phyloP scores from a whole-genome alignment of 2,113 vertebrate species.

The Ceuthmochares aereus region DNA sequence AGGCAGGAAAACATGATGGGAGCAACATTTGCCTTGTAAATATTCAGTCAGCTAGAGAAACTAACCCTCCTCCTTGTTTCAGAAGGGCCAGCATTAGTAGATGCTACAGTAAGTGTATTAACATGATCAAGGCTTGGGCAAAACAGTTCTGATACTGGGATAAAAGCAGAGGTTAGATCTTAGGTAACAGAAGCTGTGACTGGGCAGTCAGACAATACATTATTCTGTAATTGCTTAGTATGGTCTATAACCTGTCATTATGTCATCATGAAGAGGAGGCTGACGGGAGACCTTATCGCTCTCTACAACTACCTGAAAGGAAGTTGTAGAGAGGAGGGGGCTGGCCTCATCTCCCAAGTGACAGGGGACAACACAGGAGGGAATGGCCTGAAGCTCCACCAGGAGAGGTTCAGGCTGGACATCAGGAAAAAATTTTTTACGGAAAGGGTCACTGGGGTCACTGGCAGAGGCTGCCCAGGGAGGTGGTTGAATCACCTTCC shows the following conservation, averaged over 20 bases:
- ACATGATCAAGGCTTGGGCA: not conserved
- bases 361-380: too few relatives aligned
- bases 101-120: not conserved
- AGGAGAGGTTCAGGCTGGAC: too few relatives aligned
- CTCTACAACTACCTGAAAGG: too few relatives aligned
- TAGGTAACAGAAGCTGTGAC: not conserved
- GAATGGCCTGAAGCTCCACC: too few relatives aligned
- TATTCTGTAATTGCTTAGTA: not conserved
- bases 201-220: not conserved
- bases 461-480: too few relatives aligned
- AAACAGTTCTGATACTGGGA: not conserved
- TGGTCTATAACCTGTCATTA: not conserved
- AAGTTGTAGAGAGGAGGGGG: too few relatives aligned
- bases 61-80: not conserved
- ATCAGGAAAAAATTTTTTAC: too few relatives aligned
- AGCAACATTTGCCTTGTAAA: not conserved
- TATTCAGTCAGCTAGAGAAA: not conserved
- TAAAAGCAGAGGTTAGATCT: not conserved
- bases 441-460: too few relatives aligned
- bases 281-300: too few relatives aligned
- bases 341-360: too few relatives aligned
- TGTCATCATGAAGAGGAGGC: too few relatives aligned
- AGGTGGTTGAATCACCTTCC: too few relatives aligned
- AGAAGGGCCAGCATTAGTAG: not conserved
- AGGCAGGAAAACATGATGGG: not conserved